These are phyloP conservation scores for Dolomedes plantarius DNA, from an alignment of 2,888 invertebrate species.

Conservation along the genomic window DNA sequence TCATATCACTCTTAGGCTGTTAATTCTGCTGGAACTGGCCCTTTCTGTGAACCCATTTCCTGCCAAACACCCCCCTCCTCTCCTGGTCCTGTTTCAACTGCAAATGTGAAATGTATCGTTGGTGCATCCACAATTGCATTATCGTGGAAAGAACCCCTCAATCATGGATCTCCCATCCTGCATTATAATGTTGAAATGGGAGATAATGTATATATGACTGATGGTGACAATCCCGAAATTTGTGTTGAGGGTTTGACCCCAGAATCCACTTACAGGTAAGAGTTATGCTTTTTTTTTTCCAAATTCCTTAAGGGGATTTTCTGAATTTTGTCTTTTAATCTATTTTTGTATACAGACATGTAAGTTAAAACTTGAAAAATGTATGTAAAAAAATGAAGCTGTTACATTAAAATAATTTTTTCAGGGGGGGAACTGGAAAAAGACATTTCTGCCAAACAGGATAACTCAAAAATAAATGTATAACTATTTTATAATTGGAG, in stretches of 20 bases:
- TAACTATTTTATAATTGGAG: no score
- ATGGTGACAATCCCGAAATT: slow-evolving; percentile 81
- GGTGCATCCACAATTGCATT: slow-evolving; percentile 83
- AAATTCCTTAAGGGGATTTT: no score
- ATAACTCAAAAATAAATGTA: no score
- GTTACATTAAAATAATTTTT: no score
- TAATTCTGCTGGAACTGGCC: slow-evolving; percentile 88
- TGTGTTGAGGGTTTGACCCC: slow-evolving; percentile 84
- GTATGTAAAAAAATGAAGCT: no score
- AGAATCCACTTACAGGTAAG: slow-evolving; percentile 85
- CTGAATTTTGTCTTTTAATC: no score
- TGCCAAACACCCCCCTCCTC: slow-evolving; percentile 87
- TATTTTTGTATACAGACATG: no score
- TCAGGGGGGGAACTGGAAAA: no score
- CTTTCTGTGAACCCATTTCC: slow-evolving; percentile 83
- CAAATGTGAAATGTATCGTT: slow-evolving; percentile 77
- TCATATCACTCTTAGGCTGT: no score
- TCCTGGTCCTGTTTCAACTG: slow-evolving; percentile 82
- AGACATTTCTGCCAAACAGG: no score
- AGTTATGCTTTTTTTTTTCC: no score
- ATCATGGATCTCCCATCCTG: slow-evolving; percentile 86
- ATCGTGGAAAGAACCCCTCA: slow-evolving; percentile 85
- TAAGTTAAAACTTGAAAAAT: no score
- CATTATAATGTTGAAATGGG: slow-evolving; percentile 81
- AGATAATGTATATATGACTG: slow-evolving; percentile 76